phyloP scores from a whole-genome alignment of 2,888 invertebrate genomes.

The Eutolmus rufibarbis region DNA sequence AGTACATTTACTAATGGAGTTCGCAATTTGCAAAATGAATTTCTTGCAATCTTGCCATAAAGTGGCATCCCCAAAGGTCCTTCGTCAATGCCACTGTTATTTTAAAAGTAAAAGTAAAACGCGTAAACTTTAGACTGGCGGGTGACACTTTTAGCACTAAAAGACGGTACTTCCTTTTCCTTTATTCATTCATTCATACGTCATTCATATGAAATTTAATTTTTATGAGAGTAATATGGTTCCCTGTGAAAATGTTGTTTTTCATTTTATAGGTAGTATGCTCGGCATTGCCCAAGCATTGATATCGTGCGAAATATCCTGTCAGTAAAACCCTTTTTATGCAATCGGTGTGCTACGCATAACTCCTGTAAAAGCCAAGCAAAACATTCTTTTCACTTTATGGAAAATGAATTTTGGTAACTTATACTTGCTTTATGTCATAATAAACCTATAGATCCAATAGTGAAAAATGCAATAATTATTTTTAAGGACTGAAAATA shows the following conservation, averaged over 20 bases:
- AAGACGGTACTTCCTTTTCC: not conserved
- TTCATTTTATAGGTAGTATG: not conserved
- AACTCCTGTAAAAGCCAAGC: too few relatives aligned
- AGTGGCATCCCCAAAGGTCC: not conserved
- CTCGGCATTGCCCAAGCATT: not conserved
- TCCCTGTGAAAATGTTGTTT: not conserved
- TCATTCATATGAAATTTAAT: not conserved
- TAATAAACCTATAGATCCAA: too few relatives aligned
- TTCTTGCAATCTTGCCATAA: not conserved
- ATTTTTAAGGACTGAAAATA: too few relatives aligned
- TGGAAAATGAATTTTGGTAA: too few relatives aligned
- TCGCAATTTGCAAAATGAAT: not conserved
- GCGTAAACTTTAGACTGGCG: not conserved
- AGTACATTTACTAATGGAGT: constrained; percentile 8
- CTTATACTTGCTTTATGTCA: too few relatives aligned
- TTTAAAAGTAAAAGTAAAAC: not conserved
- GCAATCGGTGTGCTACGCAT: too few relatives aligned
- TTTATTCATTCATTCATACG: not conserved
- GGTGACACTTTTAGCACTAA: not conserved
- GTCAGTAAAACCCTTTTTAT: too few relatives aligned
- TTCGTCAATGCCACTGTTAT: not conserved
- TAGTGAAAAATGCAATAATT: too few relatives aligned
- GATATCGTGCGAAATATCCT: too few relatives aligned
- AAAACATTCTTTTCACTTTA: too few relatives aligned
- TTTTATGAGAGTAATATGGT: not conserved